Conservation (phyloP, 2,797 vertebrate genomes). For the Microctenopoma lineatum region DNA sequence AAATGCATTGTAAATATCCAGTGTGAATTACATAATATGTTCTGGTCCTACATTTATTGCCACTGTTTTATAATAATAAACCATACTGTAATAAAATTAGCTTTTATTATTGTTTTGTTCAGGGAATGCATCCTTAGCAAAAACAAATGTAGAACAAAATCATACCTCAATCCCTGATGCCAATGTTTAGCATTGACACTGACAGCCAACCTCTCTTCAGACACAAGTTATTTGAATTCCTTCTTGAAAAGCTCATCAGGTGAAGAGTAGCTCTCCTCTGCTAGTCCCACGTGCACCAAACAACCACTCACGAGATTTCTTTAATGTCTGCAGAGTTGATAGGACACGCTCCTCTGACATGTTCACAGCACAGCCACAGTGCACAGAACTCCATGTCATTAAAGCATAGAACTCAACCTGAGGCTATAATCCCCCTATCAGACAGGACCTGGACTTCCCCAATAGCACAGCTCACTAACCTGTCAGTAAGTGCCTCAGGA, state of each 20-base stretch:
- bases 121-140: background rate
- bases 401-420: conserved; percentile 66
- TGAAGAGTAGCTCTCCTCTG: conserved; percentile 29
- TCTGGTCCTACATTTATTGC: background rate
- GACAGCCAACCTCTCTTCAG: background rate
- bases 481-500: conserved; percentile 63
- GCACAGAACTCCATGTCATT: conserved; percentile 56
- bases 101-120: background rate
- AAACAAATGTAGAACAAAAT: background rate
- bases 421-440: conserved; percentile 76
- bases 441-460: conserved; percentile 58
- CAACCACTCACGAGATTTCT: conserved; percentile 48
- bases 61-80: background rate
- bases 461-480: conserved; percentile 73
- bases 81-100: no score
- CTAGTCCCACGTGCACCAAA: conserved; percentile 31
- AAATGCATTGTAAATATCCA: background rate
- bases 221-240: conserved; percentile 4
- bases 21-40: background rate
- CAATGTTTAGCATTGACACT: conserved; percentile 20
- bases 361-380: conserved; percentile 52
- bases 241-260: conserved; percentile 17
- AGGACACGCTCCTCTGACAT: conserved; percentile 48
- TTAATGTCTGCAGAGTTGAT: conserved; percentile 55
- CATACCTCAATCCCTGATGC: background rate